Conservation (phyloP, 2,113 vertebrate genomes). For the Sturnus vulgaris region DNA sequence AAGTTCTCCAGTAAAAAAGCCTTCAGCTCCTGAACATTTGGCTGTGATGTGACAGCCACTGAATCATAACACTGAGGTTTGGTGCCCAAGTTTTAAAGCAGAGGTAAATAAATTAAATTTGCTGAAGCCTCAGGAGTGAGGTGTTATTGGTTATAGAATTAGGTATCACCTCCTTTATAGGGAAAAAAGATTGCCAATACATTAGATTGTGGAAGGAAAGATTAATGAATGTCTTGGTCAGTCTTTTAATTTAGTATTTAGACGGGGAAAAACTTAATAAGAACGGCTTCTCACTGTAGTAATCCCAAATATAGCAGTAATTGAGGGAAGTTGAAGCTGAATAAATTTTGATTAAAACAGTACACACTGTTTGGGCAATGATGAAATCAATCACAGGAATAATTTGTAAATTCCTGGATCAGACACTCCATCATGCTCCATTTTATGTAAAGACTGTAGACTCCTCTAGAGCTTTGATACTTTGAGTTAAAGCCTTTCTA, state of each 20-base stretch:
- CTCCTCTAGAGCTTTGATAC: not conserved
- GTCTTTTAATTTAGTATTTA: not conserved
- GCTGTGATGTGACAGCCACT: not conserved
- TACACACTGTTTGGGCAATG: not conserved
- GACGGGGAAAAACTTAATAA: not conserved
- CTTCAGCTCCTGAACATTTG: not conserved
- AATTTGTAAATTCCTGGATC: not conserved
- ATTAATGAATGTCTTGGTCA: not conserved
- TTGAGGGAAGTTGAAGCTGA: not conserved
- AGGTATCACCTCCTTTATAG: not conserved
- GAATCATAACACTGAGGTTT: fast-evolving
- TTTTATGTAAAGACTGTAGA: not conserved
- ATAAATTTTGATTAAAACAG: not conserved
- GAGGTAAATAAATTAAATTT: not conserved
- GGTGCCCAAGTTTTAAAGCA: not conserved
- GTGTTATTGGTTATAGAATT: not conserved
- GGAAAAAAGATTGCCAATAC: not conserved
- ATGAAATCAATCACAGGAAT: not conserved
- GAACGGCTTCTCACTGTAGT: not conserved
- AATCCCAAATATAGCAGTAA: not conserved
- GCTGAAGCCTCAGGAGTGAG: not conserved
- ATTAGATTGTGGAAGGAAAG: not conserved
- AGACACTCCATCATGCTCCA: not conserved
- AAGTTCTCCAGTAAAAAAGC: not conserved
- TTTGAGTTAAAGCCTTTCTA: not conserved